A percentile compares a stretch with the other conserved stretches of the same genome.
Conservation (phyloP, 2,888 invertebrate species). For the Agrilus mali region DNA sequence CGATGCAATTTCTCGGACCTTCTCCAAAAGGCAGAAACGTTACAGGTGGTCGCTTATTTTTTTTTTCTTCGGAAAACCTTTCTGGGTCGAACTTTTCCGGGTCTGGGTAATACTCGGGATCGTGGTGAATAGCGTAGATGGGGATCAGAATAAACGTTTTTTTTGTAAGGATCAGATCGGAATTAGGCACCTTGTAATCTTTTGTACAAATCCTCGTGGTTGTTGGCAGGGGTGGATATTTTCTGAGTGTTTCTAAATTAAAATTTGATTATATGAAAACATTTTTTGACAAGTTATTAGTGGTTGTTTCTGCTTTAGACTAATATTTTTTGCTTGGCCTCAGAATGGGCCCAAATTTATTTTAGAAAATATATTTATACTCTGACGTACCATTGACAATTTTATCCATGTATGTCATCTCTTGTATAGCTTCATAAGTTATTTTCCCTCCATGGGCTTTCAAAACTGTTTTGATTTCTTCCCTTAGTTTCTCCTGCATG, state of each 20-base stretch:
- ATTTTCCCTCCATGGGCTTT: conserved; percentile 20
- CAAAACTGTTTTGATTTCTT: conserved; percentile 23
- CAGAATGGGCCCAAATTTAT: no score
- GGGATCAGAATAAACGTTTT: conserved; percentile 11
- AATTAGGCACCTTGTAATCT: conserved; percentile 19
- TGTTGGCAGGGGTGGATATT: conserved; percentile 20
- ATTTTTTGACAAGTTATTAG: no score
- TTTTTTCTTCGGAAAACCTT: not conserved
- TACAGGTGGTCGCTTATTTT: not conserved
- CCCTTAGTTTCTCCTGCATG: conserved; percentile 25
- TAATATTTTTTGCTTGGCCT: no score
- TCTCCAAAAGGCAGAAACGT: not conserved
- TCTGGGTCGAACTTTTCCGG: not conserved
- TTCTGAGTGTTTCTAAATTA: conserved; percentile 22
- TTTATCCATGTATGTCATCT: conserved; percentile 29
- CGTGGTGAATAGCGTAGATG: not conserved
- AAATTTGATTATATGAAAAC: no score
- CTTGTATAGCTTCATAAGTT: conserved; percentile 26
- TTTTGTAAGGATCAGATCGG: conserved; percentile 19
- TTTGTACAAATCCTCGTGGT: conserved; percentile 11
- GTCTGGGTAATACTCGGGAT: not conserved
- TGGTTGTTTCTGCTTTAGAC: no score
- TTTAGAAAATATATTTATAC: no score
- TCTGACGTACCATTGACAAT: conserved; percentile 21
- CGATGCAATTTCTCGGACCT: not conserved